Base-by-base conservation (phyloP, 92 coral and sea anemone species). In the Paramuricea clavata region DNA sequence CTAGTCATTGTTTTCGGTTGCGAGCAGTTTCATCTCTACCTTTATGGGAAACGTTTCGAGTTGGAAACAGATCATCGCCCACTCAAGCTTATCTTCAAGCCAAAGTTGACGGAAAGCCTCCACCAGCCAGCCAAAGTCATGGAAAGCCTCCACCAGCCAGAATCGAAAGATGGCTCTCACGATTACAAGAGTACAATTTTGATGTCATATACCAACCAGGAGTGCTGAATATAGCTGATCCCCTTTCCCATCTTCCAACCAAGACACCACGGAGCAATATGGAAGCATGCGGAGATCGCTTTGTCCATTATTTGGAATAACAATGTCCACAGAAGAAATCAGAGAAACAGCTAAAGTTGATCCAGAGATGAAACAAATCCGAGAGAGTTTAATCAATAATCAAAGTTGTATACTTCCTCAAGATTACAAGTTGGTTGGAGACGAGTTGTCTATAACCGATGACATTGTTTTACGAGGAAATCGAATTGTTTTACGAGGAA, bases 211-310 rank as follows among this genome's bases (percentile, higher is more conserved):
- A 90, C 54, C 52, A 86, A 32, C 93, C 93, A 32, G 88, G 90
- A 21, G 15, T 13, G 6, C 44, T 36, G 13, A 90, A 90, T 68
- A 76, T 86, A 22, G 90, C 90, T 3, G 86, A 90, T 81, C 83
- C 86, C 68, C 43, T 86, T 54, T 86, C 85, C 25, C 52, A 77
- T 28, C 78, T 79, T 23, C 87, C 87, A 35, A 78, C 21, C 31
- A 75, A 56, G 19, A 19, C 78, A 27, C 72, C n/a, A 27, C 10
- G 84, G 54, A 85, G 90, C 54, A 88, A 88, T 90, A 91, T 73
- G 87, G 85, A 91, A 61, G 43, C 83, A 41, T 91, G 92, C 36
- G 89, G 89, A 15, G 91, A 91, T 32, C 26, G 93, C 28, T 90
- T 78, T 17, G 89, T 86, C 22, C 81, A 62, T 49, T 78, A 87